phyloP scores from a whole-genome alignment of 1,140 invertebrate species.

The Leptonema lineaticorne region DNA sequence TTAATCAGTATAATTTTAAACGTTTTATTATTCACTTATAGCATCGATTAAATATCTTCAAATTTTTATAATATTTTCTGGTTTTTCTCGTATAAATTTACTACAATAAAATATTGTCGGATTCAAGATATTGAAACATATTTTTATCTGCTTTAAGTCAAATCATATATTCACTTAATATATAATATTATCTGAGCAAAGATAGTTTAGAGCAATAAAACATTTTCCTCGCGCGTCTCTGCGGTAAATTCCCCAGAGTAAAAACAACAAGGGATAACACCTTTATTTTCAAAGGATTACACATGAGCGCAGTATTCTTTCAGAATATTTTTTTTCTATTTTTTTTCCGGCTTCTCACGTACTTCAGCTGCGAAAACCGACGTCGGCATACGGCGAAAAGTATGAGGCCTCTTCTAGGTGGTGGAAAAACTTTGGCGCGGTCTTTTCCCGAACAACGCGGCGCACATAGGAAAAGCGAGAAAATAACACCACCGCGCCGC shows the following conservation, averaged over 20 bases:
- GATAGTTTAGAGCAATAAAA: conserved; percentile 6
- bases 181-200: too few relatives aligned
- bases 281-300: conserved; percentile 33
- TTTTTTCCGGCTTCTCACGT: conserved; percentile 31
- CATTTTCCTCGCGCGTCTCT: neutral
- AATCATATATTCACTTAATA: too few relatives aligned
- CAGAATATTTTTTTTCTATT: conserved; percentile 30
- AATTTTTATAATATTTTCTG: too few relatives aligned
- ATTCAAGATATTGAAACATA: too few relatives aligned
- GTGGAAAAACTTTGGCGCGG: conserved; percentile 21
- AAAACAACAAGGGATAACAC: conserved; percentile 33
- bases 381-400: neutral
- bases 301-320: conserved; percentile 32
- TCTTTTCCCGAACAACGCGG: conserved; percentile 27
- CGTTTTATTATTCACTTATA: too few relatives aligned
- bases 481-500: too few relatives aligned
- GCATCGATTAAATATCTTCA: too few relatives aligned
- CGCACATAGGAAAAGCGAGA: too few relatives aligned
- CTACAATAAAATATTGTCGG: too few relatives aligned
- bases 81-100: too few relatives aligned
- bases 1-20: too few relatives aligned
- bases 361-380: conserved; percentile 7
- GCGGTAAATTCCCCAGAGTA: conserved; percentile 23
- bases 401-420: neutral
- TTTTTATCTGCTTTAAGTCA: too few relatives aligned